Base-by-base conservation (phyloP, 2,113 vertebrate genomes). In the Perccottus glenii region DNA sequence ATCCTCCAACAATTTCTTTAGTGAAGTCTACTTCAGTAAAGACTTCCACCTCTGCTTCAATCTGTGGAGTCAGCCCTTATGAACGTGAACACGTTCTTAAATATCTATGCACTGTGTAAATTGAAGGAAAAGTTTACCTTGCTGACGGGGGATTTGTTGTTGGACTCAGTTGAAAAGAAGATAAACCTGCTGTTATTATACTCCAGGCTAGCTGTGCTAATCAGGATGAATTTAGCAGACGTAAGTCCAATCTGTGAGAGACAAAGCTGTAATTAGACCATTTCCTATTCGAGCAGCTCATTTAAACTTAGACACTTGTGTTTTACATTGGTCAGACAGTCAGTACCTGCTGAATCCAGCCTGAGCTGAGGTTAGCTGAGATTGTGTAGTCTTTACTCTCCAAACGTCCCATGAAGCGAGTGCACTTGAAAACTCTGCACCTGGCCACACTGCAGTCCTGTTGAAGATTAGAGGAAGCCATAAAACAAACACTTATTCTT, bases 271-370 rank as follows among this genome's bases (percentile, higher is more conserved):
- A 0, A 12, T 4, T 27, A 4, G 4, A 10, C 35, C n/a, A 19
- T 9, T n/a, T 1, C 15, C n/a, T n/a, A 8, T 40, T 36, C 3
- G 4, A 15, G n/a, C 12, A 38, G 12, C 33, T 55, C 0, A 14
- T 14, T 4, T 14, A 12, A 14, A 11, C 44, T 9, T 55, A 27
- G 19, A 27, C 19, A 27, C 19, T 27, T 27, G 19, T 27, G 19
- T 27, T 27, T 27, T 27, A 27, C 19, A 15, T 38, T 55, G 11
- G 12, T 33, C 32, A 55, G 11, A 36, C 32, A 38, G 52, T 36
- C 3, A 55, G 6, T 85, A 95, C 94, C 92, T 94, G 90, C 49
- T 87, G 74, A 60, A 93, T 66, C 94, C 93, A 95, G 19, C n/a
- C 10, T 1, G 94, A 93, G 67, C 88, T 92, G 2, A 95, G 73